Base-by-base conservation (phyloP, 2,888 invertebrate species). In the Busseola fusca region DNA sequence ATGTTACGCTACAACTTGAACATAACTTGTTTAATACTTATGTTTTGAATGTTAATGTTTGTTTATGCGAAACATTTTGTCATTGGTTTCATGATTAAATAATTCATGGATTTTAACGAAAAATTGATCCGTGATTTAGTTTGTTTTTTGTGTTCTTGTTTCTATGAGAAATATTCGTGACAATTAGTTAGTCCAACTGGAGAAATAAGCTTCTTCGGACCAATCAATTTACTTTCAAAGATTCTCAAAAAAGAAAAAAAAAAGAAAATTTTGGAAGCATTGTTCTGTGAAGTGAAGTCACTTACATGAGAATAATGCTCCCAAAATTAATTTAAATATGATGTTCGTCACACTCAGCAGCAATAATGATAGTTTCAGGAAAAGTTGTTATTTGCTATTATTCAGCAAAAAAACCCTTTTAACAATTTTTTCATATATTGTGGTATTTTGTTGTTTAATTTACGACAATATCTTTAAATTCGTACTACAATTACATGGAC, bases 1-100 rank as follows among this genome's bases (percentile, higher is more conserved):
- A 91, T 91, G 88, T 89, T 50, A 50, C 82, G 64, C 71, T 66
- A 72, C 74, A 74, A 74, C 74, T 77, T 69, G 69, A 56, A 80
- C 60, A 58, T 71, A 71, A 75, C 74, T 76, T 72, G 66, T 73
- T 69, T 65, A 75, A 72, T 74, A 75, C 64, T 78, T 78, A 58
- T 71, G 72, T 79, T 74, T 80, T 48, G 63, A 79, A 67, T 63
- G 18, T 69, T 50, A 63, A 65, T 72, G 64, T 81, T 80, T 81
- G 54, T 72, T 68, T 73, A 59, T 42, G 30, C 30, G 27, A 37
- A 76, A 72, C 14, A 58, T 81, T 67, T 58, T 48, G 37, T 27
- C 12, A 25, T 45, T 71, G 16, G 9, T 68, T 37, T 68, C 50
- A 57, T 57, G 6, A 25, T 21, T 50, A 21, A 6, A 25, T 72